Evolutionary conservation across 2,113 vertebrate species (phyloP).

Genomic region (Telmatochromis brachygnathus): DNA sequence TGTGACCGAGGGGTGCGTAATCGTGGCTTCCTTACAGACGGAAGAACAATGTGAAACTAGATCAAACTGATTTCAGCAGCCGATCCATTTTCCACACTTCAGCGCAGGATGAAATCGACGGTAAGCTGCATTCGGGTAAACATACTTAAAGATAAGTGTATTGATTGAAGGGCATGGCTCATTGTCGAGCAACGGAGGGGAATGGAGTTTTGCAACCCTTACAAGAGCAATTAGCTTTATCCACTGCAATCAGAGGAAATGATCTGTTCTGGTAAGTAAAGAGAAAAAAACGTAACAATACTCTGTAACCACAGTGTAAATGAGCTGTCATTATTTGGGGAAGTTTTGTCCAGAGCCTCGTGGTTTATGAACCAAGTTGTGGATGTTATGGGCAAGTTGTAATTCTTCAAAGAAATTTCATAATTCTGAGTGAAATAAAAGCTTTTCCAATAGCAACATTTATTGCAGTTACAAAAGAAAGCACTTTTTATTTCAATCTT

Average conservation of each 20-base stretch:
- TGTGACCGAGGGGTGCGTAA: background rate
- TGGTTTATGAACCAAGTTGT: background rate
- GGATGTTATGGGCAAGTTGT: background rate
- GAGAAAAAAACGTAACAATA: background rate
- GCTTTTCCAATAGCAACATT: background rate
- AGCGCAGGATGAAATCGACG: background rate
- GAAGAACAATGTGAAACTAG: background rate
- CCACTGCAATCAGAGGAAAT: background rate
- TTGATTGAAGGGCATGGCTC: background rate
- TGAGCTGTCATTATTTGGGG: background rate
- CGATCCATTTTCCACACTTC: background rate
- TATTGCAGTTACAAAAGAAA: background rate
- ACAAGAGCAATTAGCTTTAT: background rate
- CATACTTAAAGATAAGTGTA: background rate
- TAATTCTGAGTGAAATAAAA: background rate
- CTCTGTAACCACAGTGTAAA: fast-evolving
- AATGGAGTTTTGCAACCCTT: background rate
- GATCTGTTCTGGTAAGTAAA: background rate
- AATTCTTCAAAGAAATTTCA: background rate
- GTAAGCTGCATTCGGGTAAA: background rate
- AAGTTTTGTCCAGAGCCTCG: background rate
- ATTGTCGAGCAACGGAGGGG: background rate
- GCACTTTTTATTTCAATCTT: background rate
- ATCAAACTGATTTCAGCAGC: background rate
- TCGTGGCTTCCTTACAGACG: background rate